phyloP scores from a whole-genome alignment of 1,140 invertebrate genomes.

The Calycopis cecrops region DNA sequence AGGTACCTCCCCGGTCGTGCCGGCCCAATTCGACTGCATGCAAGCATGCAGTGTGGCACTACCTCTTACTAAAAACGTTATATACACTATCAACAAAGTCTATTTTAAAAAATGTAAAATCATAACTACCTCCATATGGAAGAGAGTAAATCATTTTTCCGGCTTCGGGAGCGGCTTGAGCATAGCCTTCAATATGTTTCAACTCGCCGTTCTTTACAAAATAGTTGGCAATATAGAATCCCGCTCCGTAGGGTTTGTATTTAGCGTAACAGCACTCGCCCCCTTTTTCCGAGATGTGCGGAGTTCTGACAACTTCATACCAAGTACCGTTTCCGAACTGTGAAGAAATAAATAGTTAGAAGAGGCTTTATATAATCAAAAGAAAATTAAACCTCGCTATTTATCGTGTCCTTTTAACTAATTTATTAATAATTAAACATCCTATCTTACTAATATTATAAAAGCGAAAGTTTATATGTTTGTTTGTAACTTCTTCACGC shows the following conservation, averaged over 20 bases:
- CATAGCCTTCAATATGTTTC: slow-evolving; percentile 37
- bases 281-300: slow-evolving; percentile 23
- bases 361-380: no score
- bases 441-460: no score
- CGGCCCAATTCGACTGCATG: no score
- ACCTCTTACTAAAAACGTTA: no score
- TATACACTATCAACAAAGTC: no score
- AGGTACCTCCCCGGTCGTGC: no score
- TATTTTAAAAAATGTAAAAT: not conserved
- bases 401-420: no score
- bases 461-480: no score
- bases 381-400: no score
- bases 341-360: not conserved
- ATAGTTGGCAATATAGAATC: slow-evolving; percentile 38
- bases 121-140: slow-evolving; percentile 37
- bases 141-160: slow-evolving; percentile 32
- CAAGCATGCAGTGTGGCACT: no score
- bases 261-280: slow-evolving; percentile 33
- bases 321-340: not conserved
- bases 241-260: slow-evolving; percentile 28
- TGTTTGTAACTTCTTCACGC: no score
- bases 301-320: slow-evolving; percentile 27
- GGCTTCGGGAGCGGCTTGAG: slow-evolving; percentile 33
- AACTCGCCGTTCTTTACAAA: slow-evolving; percentile 40
- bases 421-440: no score